These are phyloP conservation scores for Ephydatia muelleri DNA, from an alignment of 37 sponge, comb jelly and placozoan genomes.

Conservation along the genomic window DNA sequence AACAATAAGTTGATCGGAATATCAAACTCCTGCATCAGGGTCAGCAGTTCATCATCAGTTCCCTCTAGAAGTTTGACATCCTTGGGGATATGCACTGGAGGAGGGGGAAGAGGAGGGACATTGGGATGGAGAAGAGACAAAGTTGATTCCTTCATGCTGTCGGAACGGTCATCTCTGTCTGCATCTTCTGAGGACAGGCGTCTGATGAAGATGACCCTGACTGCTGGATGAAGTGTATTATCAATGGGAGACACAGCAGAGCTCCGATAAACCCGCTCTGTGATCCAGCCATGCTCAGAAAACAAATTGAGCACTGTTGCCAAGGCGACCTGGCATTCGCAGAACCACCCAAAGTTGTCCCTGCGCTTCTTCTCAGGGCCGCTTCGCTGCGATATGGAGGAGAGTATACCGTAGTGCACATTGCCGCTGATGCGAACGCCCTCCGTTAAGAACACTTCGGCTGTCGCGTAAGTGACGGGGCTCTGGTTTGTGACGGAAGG, in stretches of 20 bases:
- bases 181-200: background rate
- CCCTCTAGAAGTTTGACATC: slow-evolving; percentile 45
- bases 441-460: slow-evolving; percentile 62
- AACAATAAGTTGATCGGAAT: slow-evolving; percentile 65
- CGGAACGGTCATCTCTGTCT: background rate
- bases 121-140: background rate
- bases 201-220: slow-evolving; percentile 59
- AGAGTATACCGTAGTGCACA: slow-evolving; percentile 62
- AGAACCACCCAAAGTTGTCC: slow-evolving; percentile 78
- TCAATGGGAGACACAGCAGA: slow-evolving; percentile 34
- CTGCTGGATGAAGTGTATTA: slow-evolving; percentile 33
- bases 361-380: slow-evolving; percentile 56
- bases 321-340: slow-evolving; percentile 58
- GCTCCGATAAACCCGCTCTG: slow-evolving; percentile 63
- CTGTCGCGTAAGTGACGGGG: slow-evolving; percentile 62
- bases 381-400: slow-evolving; percentile 40
- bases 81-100: background rate
- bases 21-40: slow-evolving; percentile 77
- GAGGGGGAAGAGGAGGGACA: background rate
- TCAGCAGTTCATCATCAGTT: slow-evolving; percentile 67
- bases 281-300: slow-evolving; percentile 58
- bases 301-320: slow-evolving; percentile 56
- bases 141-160: background rate
- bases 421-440: slow-evolving; percentile 73
- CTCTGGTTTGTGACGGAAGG: slow-evolving; percentile 5